Conservation (phyloP, 2,113 vertebrate genomes). For the Notiomystis cincta region DNA sequence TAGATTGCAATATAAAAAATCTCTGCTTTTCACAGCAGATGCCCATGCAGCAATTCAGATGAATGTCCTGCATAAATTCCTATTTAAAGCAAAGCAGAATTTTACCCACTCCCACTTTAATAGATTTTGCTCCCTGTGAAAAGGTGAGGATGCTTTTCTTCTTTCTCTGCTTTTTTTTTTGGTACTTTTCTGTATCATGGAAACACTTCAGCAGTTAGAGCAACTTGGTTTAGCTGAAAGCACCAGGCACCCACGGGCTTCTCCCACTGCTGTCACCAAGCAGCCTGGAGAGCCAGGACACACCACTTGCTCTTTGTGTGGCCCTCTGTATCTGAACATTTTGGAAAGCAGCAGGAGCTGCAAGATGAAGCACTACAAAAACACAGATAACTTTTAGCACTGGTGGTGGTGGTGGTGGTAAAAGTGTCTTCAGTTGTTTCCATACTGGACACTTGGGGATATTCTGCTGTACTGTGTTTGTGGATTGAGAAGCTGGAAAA, state of each 20-base stretch:
- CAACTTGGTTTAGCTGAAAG: fast-evolving
- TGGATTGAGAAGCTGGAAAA: background rate
- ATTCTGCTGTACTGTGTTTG: background rate
- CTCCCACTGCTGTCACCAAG: background rate
- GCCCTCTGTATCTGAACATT: background rate
- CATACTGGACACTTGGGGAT: background rate
- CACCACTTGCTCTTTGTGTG: background rate
- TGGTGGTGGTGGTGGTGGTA: fast-evolving
- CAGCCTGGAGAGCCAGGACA: background rate
- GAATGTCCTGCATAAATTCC: background rate
- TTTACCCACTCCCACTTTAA: background rate
- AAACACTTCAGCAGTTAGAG: background rate
- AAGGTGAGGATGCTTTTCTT: background rate
- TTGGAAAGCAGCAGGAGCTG: background rate
- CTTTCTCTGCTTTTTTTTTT: background rate
- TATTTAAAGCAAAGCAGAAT: background rate
- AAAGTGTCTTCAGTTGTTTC: background rate
- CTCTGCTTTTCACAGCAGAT: background rate
- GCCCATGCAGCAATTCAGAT: background rate
- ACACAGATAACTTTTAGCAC: background rate
- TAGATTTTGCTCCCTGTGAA: background rate
- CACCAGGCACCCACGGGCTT: fast-evolving
- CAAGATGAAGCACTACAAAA: background rate
- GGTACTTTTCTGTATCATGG: background rate
- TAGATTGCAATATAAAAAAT: background rate